phyloP scores from a whole-genome alignment of 2,113 vertebrate species.

The Vidua chalybeata region DNA sequence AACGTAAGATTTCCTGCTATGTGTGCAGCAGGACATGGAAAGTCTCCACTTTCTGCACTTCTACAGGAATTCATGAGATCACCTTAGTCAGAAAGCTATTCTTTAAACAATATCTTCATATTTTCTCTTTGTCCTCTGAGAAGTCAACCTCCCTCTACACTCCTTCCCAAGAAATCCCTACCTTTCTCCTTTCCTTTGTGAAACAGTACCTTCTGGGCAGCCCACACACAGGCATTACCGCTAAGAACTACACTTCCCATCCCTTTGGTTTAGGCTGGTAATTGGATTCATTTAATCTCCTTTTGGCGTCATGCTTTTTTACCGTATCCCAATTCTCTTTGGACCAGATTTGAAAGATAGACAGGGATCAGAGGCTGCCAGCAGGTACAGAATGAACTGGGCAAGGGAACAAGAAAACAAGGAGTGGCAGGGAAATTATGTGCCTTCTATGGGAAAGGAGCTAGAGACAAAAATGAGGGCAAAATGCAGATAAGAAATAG shows the following conservation, averaged over 20 bases:
- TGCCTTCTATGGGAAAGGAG: neutral
- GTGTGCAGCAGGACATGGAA: neutral
- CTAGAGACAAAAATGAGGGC: neutral
- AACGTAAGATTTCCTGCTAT: neutral
- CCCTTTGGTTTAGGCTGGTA: conserved; percentile 25
- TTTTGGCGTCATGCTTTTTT: conserved; percentile 61
- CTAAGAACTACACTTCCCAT: neutral
- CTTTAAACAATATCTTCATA: neutral
- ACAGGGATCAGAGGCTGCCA: conserved; percentile 30
- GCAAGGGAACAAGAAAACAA: neutral
- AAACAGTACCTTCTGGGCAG: conserved; percentile 12
- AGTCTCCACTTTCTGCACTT: neutral
- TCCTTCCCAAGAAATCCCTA: neutral
- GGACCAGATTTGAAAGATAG: conserved; percentile 47
- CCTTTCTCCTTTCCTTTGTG: neutral
- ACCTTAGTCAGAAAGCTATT: neutral
- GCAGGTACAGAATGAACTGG: neutral
- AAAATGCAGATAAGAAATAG: neutral
- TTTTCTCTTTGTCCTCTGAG: neutral
- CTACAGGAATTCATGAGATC: neutral
- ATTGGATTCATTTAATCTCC: conserved; percentile 63
- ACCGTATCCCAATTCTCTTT: conserved; percentile 17
- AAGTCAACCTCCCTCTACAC: neutral
- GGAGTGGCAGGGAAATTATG: neutral
- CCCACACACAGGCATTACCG: neutral